Evolutionary conservation across 2,113 vertebrate genomes (phyloP).

Genomic region (Tautogolabrus adspersus): DNA sequence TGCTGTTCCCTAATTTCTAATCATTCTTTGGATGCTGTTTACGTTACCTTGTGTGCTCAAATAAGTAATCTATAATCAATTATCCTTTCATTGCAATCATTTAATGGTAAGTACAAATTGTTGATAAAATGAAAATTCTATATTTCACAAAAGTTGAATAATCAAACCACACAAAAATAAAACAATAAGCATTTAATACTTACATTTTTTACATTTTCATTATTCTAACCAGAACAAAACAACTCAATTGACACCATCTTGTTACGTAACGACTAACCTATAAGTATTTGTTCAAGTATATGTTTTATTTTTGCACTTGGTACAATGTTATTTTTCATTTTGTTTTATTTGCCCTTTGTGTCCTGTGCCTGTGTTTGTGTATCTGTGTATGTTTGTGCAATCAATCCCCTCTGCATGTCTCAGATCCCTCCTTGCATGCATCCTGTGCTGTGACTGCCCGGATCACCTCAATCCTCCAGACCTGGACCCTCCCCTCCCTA

Average conservation of each 20-base stretch:
- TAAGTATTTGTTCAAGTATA: too few relatives aligned
- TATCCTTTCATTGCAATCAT: background rate
- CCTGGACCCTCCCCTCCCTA: slow-evolving; percentile 53
- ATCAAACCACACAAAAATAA: too few relatives aligned
- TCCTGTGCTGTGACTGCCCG: slow-evolving; percentile 73
- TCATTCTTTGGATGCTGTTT: background rate
- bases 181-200: too few relatives aligned
- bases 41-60: background rate
- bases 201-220: too few relatives aligned
- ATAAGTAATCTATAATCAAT: background rate
- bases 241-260: too few relatives aligned
- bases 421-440: slow-evolving; percentile 82
- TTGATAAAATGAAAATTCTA: background rate
- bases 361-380: slow-evolving; percentile 47
- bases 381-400: slow-evolving; percentile 46
- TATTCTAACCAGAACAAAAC: too few relatives aligned
- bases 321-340: background rate
- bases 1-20: background rate
- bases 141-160: background rate
- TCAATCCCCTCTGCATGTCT: slow-evolving; percentile 58
- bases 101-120: background rate
- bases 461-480: slow-evolving; percentile 55
- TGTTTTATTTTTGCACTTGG: background rate
- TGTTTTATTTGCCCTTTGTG: slow-evolving; percentile 2
- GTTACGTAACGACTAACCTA: too few relatives aligned